Evolutionary conservation across 2,888 invertebrate genomes (phyloP), one percentile per base, ranked within the genome.

Genomic region (Schizotus pectinicornis): DNA sequence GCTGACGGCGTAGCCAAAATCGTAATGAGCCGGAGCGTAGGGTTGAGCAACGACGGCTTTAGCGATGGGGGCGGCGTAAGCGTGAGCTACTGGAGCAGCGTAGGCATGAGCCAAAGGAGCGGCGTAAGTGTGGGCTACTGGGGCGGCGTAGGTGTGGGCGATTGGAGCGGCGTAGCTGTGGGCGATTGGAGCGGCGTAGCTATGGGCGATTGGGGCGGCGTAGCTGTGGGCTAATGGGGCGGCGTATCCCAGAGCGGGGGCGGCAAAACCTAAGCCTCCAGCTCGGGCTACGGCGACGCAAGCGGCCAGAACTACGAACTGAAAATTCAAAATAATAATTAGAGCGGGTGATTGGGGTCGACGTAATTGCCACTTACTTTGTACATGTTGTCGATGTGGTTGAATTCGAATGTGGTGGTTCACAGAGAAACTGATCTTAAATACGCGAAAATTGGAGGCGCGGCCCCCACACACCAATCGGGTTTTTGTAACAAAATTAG

Each of bases 1-100:
- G 8, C 36, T 12, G 7, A 56, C 56, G n/a, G 11, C 42, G 43
- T 56, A 56, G 36, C 70, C 69, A 46, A 67, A 74, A 54, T 49
- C 13, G 22, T 45, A 81, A 67, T 83, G 83, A 7, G 65, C 84
- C 56, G 81, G 80, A 30, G 83, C 83, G 54, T 74, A 77, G 70
- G 48, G 82, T 51, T 82, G 81, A 78, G 59, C 83, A 81, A 71
- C 64, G 22, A 56, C 60, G 22, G 65, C 64, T 56, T 70, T 62
- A 22, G 22, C 22, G 22, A 22, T 22, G 22, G 22, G 22, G 22
- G 22, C 22, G 22, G 22, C 22, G 22, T 22, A 22, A 22, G 22
- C 22, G 22, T 22, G 22, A 22, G 22, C 22, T 22, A 22, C 22
- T 22, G 22, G 22, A 22, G 22, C 22, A 22, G 22, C 22, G 22